These are phyloP conservation scores for Arctocebus calabarensis DNA, from an alignment of 2,797 vertebrate species.

Conservation along the genomic window DNA sequence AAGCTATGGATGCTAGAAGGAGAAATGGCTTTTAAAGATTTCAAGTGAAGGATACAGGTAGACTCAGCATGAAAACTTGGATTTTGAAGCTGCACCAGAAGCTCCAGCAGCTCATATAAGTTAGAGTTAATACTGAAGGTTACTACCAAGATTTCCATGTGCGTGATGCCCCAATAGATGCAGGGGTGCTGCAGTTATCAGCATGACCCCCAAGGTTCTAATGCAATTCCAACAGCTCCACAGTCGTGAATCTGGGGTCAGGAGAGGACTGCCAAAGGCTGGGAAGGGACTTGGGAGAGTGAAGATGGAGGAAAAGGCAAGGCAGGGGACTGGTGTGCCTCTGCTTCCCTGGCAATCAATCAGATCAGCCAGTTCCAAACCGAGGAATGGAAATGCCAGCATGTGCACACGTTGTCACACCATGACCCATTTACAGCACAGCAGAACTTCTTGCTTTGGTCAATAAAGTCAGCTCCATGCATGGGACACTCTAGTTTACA, in stretches of 20 bases:
- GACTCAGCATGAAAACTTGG: not conserved
- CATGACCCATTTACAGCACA: constrained; percentile 9
- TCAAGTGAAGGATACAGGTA: not conserved
- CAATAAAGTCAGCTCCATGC: not conserved
- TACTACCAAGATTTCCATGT: not conserved
- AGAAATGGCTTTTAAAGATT: not conserved
- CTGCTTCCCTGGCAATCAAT: not conserved
- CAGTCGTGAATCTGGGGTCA: not conserved
- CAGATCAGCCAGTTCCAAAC: not conserved
- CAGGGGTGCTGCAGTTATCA: not conserved
- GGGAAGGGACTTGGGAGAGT: not conserved
- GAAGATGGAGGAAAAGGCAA: not conserved
- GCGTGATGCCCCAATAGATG: not conserved
- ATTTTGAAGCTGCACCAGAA: not conserved
- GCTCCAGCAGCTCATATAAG: not conserved
- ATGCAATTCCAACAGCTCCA: not conserved
- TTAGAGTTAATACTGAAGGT: not conserved
- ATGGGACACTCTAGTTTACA: not conserved
- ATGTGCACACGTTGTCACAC: not conserved
- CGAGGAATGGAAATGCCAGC: constrained; percentile 33
- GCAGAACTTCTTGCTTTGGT: constrained; percentile 21
- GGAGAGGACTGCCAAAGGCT: not conserved
- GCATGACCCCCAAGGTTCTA: not conserved
- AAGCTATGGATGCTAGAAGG: not conserved
- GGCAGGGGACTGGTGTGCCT: not conserved